phyloP scores from a whole-genome alignment of 2,797 vertebrate species.

The Neosilurus hyrtlii region DNA sequence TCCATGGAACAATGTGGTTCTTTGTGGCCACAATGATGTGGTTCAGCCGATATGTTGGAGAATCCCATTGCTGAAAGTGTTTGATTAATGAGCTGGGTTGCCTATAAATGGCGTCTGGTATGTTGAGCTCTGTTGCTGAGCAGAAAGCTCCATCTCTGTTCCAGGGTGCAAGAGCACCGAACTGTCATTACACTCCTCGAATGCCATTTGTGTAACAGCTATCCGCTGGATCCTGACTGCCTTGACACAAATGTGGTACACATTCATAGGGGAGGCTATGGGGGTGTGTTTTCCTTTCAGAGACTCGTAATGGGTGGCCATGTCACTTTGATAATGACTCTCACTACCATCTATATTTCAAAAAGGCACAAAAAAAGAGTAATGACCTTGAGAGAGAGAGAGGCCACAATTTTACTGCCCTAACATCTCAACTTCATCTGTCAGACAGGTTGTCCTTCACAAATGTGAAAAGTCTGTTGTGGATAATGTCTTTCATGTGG shows the following conservation, averaged over 20 bases:
- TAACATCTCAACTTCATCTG: slow-evolving; percentile 39
- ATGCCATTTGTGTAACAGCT: slow-evolving; percentile 51
- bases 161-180: slow-evolving; percentile 44
- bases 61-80: slow-evolving; percentile 59
- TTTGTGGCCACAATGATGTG: slow-evolving; percentile 58
- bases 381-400: slow-evolving; percentile 40
- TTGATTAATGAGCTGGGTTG: slow-evolving; percentile 73
- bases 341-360: slow-evolving; percentile 19
- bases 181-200: slow-evolving; percentile 60
- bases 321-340: slow-evolving; percentile 43
- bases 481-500: slow-evolving; percentile 58
- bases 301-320: slow-evolving; percentile 55
- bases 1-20: slow-evolving; percentile 55
- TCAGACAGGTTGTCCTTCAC: slow-evolving; percentile 54
- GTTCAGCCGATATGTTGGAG: slow-evolving; percentile 59
- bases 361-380: slow-evolving; percentile 36
- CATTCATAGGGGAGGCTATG: slow-evolving; percentile 43
- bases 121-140: slow-evolving; percentile 61
- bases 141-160: slow-evolving; percentile 27
- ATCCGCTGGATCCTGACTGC: slow-evolving; percentile 55
- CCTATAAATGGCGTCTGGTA: slow-evolving; percentile 66
- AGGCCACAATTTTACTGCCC: slow-evolving; percentile 41
- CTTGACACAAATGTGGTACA: slow-evolving; percentile 49
- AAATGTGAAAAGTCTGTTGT: slow-evolving; percentile 53
- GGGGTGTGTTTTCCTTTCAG: slow-evolving; percentile 49